Base-by-base conservation (phyloP, 2,797 vertebrate species). In the Etheostoma nigrum region DNA sequence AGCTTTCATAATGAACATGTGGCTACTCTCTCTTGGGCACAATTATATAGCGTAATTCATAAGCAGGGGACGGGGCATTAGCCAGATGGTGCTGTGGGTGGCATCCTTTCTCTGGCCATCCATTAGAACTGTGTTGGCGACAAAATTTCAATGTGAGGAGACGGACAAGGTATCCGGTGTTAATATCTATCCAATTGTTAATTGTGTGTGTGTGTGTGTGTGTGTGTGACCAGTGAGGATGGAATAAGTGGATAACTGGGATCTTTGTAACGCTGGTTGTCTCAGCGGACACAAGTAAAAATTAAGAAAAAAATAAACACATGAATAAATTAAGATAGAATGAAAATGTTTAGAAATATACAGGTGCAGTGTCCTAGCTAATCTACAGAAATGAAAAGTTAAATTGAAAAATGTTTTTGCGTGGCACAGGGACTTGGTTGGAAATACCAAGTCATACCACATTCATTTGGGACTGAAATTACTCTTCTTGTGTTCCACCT, bases 1-100 rank as follows among this genome's bases (percentile, higher is more conserved):
- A 94, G 93, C 91, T 92, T 94, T 93, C 93, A 91, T 93, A 93
- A 94, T 93, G 93, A 94, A 94, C 93, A 94, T 94, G 93, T 94
- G 93, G 92, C 93, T 92, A 79, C 85, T 85, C 85, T 93, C 93
- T 94, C 93, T 86, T 90, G 93, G 93, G 93, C 90, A 91, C 92
- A 92, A 94, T 94, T 94, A 30, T 30, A 30, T 92, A 91, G 90
- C 73, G 91, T 93, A 92, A 94, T 93, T 93, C 93, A 93, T 93
- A 94, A 93, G 91, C 92, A 92, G 92, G 92, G 93, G 90, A 94
- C 71, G 84, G 89, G 88, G 91, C 93, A 94, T 93, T 93, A 94
- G 91, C 93, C 93, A 94, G 93, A 94, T 94, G 93, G 93, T 92
- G 92, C 88, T 87, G 91, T 92, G 93, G 91, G 91, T 92, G 92